These are phyloP conservation scores for Mionectes macconnelli DNA, from an alignment of 2,113 vertebrate species.

Conservation along the genomic window DNA sequence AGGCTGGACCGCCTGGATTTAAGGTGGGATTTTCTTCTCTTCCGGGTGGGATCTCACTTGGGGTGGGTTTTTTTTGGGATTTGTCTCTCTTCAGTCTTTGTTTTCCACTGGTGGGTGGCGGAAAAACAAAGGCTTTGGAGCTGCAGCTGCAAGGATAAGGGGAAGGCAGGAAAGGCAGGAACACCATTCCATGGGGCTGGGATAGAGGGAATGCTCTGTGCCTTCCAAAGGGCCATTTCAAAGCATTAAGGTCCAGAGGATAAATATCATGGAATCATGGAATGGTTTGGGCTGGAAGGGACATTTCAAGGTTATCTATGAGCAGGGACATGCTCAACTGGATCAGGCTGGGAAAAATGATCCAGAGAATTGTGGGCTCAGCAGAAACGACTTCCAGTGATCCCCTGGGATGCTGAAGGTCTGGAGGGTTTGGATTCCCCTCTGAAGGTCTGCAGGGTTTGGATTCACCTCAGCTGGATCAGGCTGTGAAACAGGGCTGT, in stretches of 20 bases:
- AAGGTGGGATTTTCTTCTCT: conserved; percentile 71
- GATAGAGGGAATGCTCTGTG: neutral
- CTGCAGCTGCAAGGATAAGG: neutral
- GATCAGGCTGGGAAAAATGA: neutral
- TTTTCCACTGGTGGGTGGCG: neutral
- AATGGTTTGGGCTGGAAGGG: neutral
- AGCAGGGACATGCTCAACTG: neutral
- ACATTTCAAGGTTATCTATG: neutral
- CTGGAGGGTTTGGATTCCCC: no score
- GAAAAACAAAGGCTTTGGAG: no score
- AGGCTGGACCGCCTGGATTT: conserved; percentile 83
- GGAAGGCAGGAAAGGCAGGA: neutral
- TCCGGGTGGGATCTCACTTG: neutral
- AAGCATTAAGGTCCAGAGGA: neutral
- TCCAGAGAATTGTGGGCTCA: neutral
- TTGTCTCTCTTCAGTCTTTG: neutral
- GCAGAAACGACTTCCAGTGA: neutral
- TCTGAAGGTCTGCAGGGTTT: neutral
- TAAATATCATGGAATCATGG: neutral
- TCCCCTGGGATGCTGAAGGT: no score
- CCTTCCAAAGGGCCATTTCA: neutral
- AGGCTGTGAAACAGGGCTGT: no score
- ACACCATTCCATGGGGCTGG: neutral
- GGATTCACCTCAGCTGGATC: neutral
- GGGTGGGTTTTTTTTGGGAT: neutral